These are phyloP conservation scores for Tillus elongatus DNA, from an alignment of 2,888 invertebrate species.

Conservation along the genomic window DNA sequence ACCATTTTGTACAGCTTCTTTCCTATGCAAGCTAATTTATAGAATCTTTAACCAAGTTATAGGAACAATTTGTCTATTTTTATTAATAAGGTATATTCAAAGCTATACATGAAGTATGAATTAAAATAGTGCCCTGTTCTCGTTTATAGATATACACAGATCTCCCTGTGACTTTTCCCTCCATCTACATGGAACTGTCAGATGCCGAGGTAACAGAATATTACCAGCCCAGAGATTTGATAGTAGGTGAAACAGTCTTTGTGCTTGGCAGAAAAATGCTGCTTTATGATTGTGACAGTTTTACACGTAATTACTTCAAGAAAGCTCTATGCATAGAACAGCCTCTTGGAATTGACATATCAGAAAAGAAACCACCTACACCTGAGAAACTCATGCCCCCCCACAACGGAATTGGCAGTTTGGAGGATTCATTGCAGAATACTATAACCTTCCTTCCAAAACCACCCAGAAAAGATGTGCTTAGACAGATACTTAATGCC, in stretches of 20 bases:
- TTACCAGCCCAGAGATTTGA: slow-evolving; percentile 68
- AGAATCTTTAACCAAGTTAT: too few relatives aligned
- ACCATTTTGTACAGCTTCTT: too few relatives aligned
- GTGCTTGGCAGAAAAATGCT: slow-evolving; percentile 63
- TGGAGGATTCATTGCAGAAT: slow-evolving; percentile 69
- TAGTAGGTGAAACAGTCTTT: slow-evolving; percentile 62
- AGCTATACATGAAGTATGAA: too few relatives aligned
- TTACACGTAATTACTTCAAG: slow-evolving; percentile 65
- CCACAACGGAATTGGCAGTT: slow-evolving; percentile 64
- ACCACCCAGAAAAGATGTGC: slow-evolving; percentile 64
- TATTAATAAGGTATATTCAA: slow-evolving; percentile 5
- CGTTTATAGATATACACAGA: slow-evolving; percentile 35
- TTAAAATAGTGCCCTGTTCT: too few relatives aligned
- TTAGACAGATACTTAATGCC: slow-evolving; percentile 65
- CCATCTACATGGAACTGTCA: slow-evolving; percentile 57
- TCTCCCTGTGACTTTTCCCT: slow-evolving; percentile 50
- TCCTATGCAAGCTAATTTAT: too few relatives aligned
- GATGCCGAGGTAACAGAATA: slow-evolving; percentile 67
- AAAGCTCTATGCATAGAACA: slow-evolving; percentile 42
- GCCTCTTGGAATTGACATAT: slow-evolving; percentile 35
- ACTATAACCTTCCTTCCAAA: slow-evolving; percentile 62
- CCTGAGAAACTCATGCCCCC: slow-evolving; percentile 46
- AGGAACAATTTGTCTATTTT: too few relatives aligned
- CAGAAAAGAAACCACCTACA: slow-evolving; percentile 25
- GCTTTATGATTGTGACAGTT: slow-evolving; percentile 69